Evolutionary conservation across 2,113 vertebrate species (phyloP).

Genomic region (Symphodus melops): DNA sequence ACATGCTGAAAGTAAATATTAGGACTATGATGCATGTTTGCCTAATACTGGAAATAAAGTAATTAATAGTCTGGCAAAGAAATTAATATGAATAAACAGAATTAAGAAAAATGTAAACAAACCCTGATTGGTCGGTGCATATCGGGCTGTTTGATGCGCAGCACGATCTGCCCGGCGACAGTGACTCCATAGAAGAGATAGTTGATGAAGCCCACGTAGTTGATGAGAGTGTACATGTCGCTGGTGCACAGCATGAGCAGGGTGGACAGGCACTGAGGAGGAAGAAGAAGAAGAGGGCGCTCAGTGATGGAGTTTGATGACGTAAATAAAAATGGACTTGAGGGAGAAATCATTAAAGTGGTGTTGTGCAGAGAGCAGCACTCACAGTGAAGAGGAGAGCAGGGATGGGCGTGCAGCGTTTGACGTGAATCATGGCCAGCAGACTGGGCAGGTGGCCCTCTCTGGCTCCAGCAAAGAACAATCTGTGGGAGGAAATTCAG

Average conservation of each 20-base stretch:
- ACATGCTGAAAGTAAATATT: too few species aligned
- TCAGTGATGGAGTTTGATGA: not conserved
- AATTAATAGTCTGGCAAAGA: too few species aligned
- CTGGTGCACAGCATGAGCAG: slow-evolving; percentile 95
- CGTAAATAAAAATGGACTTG: not conserved
- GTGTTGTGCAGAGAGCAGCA: not conserved
- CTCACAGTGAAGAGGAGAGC: slow-evolving; percentile 94
- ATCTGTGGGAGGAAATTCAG: slow-evolving; percentile 67
- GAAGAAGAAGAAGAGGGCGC: not conserved
- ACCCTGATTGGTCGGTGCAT: slow-evolving; percentile 92
- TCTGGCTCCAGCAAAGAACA: slow-evolving; percentile 94
- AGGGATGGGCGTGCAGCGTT: slow-evolving; percentile 92
- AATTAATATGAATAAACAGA: not conserved
- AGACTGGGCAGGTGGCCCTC: slow-evolving; percentile 93
- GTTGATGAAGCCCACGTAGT: slow-evolving; percentile 96
- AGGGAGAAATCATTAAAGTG: not conserved
- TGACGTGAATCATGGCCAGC: slow-evolving; percentile 93
- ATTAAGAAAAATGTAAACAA: slow-evolving; percentile 31
- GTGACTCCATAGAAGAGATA: slow-evolving; percentile 96
- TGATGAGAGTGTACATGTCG: slow-evolving; percentile 96
- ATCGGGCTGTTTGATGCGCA: slow-evolving; percentile 88
- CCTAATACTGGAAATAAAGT: too few species aligned
- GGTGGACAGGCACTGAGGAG: slow-evolving; percentile 88
- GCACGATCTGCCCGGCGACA: slow-evolving; percentile 92
- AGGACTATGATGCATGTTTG: too few species aligned